Evolutionary conservation across 2,113 vertebrate species (phyloP), one percentile per base, ranked within the genome.

Genomic region (Octodon degus): DNA sequence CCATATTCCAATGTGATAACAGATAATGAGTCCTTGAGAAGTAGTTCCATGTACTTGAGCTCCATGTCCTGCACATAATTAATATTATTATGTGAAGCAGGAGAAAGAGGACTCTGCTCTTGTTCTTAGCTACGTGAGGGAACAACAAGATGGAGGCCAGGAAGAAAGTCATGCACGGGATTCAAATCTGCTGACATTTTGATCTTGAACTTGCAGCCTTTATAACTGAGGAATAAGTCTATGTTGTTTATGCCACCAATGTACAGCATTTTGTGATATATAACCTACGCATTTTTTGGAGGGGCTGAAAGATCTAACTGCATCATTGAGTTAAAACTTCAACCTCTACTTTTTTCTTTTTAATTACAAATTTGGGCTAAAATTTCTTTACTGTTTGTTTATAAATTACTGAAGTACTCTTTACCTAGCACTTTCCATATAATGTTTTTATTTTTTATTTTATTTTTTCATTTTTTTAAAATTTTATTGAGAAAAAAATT

Each of bases 51-150:
- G 70, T 34, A 79, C 65, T 67, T 12, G 16, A n/a, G 4, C 9
- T 19, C 50, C 13, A n/a, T 55, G 0, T 0, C 19, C 11, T 2
- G 7, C 9, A 3, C 24, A 5, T 2, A 17, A 47, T 55, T 1
- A 22, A 2, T 40, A 8, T 77, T 13, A 19, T 70, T 12, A 0
- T 1, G 50, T 62, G 65, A 50, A 32, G 14, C 43, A 9, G 6
- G 16, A 37, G 47, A 74, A 19, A 34, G 1, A 19, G 20, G 4
- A 81, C 20, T 6, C 19, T 37, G 32, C 20, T 37, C 22, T 30
- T 34, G 17, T 7, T 89, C 8, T 70, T 25, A 32, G 25, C 9
- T 22, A 2, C 37, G 5, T 27, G 22, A 8, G 20, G 14, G 30
- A 2, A 11, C 7, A 53, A 7, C 2, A 5, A 50, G 68, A 1